These are phyloP conservation scores for Oryzias celebensis DNA, from an alignment of 2,113 vertebrate species.

Conservation along the genomic window DNA sequence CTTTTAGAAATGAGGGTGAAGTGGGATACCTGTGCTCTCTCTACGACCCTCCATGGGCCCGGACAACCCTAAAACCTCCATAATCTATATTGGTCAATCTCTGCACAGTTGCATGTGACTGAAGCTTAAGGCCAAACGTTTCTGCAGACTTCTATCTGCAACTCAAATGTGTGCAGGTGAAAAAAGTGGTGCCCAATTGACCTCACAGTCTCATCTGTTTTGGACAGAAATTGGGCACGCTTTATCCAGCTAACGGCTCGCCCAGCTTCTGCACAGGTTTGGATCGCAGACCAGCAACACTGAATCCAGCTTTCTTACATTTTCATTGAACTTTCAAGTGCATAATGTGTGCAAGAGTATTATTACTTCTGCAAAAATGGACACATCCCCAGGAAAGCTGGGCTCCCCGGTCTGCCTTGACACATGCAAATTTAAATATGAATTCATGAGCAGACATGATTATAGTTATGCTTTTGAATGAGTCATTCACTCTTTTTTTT, in stretches of 20 bases:
- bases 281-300: too few species aligned
- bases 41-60: too few species aligned
- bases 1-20: too few species aligned
- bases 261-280: conserved; percentile 19
- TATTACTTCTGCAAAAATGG: conserved; percentile 37
- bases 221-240: conserved; percentile 59
- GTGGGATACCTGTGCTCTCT: too few species aligned
- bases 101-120: too few species aligned
- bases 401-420: conserved; percentile 24
- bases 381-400: conserved; percentile 32
- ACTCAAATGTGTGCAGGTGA: too few species aligned
- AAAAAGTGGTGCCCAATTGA: conserved; percentile 63
- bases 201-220: conserved; percentile 60
- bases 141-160: conserved; percentile 39
- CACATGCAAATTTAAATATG: conserved; percentile 35
- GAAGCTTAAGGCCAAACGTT: neutral
- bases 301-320: conserved; percentile 13
- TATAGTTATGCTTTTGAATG: conserved; percentile 10
- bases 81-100: too few species aligned
- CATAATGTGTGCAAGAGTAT: conserved; percentile 21
- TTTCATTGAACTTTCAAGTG: conserved; percentile 27
- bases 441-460: conserved; percentile 26
- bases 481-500: conserved; percentile 21
- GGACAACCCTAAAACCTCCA: too few species aligned
- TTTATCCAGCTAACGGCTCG: conserved; percentile 38